These are phyloP conservation scores for Enteromius trimaculatus DNA, from an alignment of 2,797 vertebrate genomes.

Conservation along the genomic window DNA sequence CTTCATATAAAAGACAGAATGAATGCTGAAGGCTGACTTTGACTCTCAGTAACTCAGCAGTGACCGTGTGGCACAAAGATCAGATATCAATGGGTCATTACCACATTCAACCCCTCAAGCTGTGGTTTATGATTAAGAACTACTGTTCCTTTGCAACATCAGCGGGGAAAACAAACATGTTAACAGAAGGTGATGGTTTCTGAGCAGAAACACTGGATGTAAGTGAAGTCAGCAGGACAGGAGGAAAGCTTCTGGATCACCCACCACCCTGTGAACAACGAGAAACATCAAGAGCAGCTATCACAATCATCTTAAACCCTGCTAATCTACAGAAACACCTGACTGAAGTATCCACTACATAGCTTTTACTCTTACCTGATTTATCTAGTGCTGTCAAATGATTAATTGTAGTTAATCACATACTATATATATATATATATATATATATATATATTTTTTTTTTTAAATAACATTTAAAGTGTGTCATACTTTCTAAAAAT, in stretches of 20 bases:
- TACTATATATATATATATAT: too few relatives aligned
- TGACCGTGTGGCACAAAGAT: constrained; percentile 41
- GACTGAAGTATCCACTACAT: too few relatives aligned
- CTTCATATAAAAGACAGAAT: neutral
- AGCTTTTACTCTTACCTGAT: neutral
- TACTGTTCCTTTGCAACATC: neutral
- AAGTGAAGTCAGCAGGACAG: constrained; percentile 47
- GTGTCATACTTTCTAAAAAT: too few relatives aligned
- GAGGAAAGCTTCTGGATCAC: constrained; percentile 35
- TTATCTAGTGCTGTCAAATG: neutral
- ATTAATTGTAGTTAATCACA: neutral
- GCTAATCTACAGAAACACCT: neutral
- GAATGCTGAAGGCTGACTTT: neutral
- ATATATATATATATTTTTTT: too few relatives aligned
- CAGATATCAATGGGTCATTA: constrained; percentile 18
- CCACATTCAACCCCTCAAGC: neutral
- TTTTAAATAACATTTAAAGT: too few relatives aligned
- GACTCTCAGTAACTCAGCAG: too few relatives aligned
- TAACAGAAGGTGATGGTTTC: constrained; percentile 11
- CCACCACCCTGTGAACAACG: neutral
- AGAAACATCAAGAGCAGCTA: neutral
- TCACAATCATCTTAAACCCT: neutral
- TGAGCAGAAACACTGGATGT: constrained; percentile 47
- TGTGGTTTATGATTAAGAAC: neutral
- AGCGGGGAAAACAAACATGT: neutral